Percentiles rank a stretch among this genome's conserved stretches.
Conservation (phyloP, 2,888 invertebrate species). For the Lasioglossum figueresi region DNA sequence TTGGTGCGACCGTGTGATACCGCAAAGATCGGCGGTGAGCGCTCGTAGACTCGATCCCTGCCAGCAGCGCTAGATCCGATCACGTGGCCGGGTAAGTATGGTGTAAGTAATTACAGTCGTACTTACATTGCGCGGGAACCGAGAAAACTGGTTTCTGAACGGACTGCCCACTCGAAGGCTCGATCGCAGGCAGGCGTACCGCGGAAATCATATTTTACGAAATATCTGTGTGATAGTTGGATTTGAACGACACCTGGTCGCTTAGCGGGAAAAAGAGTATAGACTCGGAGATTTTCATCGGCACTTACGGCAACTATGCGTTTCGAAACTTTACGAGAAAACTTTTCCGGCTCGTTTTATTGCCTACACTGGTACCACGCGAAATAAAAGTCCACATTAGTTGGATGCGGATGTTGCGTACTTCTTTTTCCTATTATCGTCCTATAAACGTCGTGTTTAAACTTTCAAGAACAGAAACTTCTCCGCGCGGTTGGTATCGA, state of each 20-base stretch:
- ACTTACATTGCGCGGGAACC: conserved; percentile 67
- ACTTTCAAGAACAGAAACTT: conserved; percentile 20
- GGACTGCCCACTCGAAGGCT: conserved; percentile 41
- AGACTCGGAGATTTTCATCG: conserved; percentile 52
- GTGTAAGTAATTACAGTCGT: conserved; percentile 70
- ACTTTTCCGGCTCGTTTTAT: conserved; percentile 34
- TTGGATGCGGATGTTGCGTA: background rate
- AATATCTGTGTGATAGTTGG: conserved; percentile 30
- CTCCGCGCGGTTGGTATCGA: background rate
- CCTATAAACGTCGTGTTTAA: conserved; percentile 21
- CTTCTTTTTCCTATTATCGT: conserved; percentile 22
- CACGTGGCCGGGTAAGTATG: conserved; percentile 61
- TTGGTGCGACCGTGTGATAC: conserved; percentile 54
- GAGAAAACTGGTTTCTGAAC: conserved; percentile 66
- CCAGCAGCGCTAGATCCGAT: conserved; percentile 60
- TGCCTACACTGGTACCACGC: background rate
- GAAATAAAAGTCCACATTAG: conserved; percentile 22
- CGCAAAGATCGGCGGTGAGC: conserved; percentile 46
- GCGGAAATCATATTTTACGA: conserved; percentile 60
- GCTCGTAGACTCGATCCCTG: conserved; percentile 35
- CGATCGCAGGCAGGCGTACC: conserved; percentile 37
- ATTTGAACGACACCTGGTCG: conserved; percentile 24
- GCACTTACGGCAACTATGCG: conserved; percentile 48
- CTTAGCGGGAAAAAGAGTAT: background rate
- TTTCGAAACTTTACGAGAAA: conserved; percentile 34